Base-by-base conservation (phyloP, 2,113 vertebrate genomes). In the Haplotaxodon microlepis region DNA sequence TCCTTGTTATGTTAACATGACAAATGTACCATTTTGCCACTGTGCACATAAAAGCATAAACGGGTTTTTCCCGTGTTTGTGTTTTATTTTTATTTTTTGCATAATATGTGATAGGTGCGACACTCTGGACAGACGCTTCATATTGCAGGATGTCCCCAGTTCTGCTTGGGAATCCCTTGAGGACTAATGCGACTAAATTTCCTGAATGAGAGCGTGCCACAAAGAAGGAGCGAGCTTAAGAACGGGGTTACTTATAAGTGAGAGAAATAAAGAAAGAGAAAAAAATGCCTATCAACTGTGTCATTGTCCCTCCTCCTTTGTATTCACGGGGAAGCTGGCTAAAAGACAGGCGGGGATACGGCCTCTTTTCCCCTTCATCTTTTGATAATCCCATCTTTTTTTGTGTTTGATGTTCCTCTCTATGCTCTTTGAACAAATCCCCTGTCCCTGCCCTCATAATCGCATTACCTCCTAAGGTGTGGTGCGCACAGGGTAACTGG, bases 341-440 rank as follows among this genome's bases (percentile, higher is more conserved):
- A 82, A 88, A 88, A 91, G 66, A 91, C 69, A 79, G 40, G 61
- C 29, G 9, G 85, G 59, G 71, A 86, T 87, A 89, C 29, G 31
- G 85, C 88, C 82, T 88, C 38, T 69, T 94, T 93, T 93, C 56
- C 38, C 82, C 84, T 88, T 88, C 88, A 92, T 89, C 91, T 93
- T 92, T 86, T 89, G 89, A 90, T 94, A 94, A 94, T 95, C 92
- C 92, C 57, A 79, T 92, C 59, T 89, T 91, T 79, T 79, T 85
- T 92, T 90, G 56, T 93, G 89, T 94, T 94, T 95, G 92, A 94
- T 93, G 93, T 94, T 92, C 91, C 90, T 89, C 92, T 92, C 87
- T 89, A 91, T 87, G 92, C 95, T 94, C 89, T 87, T 86, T 88
- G 90, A 94, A 95, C 92, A 96, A 95, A 96, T 96, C 93, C 91